phyloP scores from a whole-genome alignment of 2,888 invertebrate species.

The Ethmia dodecea region DNA sequence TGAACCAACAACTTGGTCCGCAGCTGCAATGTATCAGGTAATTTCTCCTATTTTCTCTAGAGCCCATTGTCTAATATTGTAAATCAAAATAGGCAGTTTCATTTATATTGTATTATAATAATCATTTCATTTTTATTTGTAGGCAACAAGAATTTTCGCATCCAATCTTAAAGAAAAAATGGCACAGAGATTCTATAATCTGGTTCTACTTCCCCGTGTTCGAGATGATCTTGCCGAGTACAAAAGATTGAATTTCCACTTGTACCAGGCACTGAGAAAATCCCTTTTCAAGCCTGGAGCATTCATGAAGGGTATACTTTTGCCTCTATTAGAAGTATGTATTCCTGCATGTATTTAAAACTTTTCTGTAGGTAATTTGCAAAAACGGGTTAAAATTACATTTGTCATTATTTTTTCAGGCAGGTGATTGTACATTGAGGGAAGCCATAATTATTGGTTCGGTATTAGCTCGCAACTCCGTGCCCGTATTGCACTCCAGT shows the following conservation, averaged over 20 bases:
- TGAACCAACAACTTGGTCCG: slow-evolving; percentile 97
- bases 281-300: slow-evolving; percentile 97
- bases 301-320: slow-evolving; percentile 95
- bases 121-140: slow-evolving; percentile 19
- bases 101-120: background rate
- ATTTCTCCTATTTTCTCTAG: background rate
- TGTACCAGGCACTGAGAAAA: slow-evolving; percentile 95
- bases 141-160: slow-evolving; percentile 96
- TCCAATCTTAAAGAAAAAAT: slow-evolving; percentile 97
- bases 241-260: slow-evolving; percentile 96
- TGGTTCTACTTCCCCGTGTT: slow-evolving; percentile 94
- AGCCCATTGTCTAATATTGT: background rate
- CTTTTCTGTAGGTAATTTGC: background rate
- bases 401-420: slow-evolving; percentile 60
- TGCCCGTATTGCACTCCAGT: slow-evolving; percentile 96
- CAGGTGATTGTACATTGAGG: slow-evolving; percentile 94
- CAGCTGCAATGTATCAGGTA: slow-evolving; percentile 96
- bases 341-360: background rate
- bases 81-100: background rate
- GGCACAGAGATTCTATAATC: slow-evolving; percentile 96
- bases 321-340: slow-evolving; percentile 81
- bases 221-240: slow-evolving; percentile 97
- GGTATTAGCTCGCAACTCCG: slow-evolving; percentile 92
- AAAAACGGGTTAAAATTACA: background rate
- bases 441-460: slow-evolving; percentile 98